Conservation (phyloP, 53 echinoderm and acorn worm species). For the Antedon mediterranea region DNA sequence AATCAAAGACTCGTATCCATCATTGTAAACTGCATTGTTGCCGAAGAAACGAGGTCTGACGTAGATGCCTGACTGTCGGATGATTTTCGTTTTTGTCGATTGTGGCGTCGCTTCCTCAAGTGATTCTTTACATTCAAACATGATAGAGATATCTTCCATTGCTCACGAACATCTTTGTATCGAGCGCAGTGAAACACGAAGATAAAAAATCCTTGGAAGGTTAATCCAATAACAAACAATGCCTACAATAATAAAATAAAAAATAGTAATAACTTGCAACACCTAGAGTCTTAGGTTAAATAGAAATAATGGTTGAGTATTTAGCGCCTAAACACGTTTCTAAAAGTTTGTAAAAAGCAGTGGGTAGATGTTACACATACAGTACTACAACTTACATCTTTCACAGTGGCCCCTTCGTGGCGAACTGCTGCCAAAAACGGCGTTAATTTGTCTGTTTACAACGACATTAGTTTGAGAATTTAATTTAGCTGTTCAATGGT, state of each 20-base stretch:
- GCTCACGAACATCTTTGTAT: constrained; percentile 47
- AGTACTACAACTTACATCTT: too few relatives aligned
- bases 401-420: too few relatives aligned
- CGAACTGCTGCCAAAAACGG: too few relatives aligned
- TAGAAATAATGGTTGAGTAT: too few relatives aligned
- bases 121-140: not conserved
- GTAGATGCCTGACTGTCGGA: not conserved
- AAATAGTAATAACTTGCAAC: too few relatives aligned
- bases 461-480: too few relatives aligned
- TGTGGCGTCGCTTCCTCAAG: not conserved
- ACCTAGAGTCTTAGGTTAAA: too few relatives aligned
- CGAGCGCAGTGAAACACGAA: constrained; percentile 75
- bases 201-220: constrained; percentile 90
- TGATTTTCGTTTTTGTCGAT: not conserved
- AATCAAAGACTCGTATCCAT: not conserved
- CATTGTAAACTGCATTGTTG: not conserved
- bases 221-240: constrained; percentile 59
- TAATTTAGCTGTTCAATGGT: too few relatives aligned
- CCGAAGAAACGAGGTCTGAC: not conserved
- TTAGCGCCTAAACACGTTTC: too few relatives aligned
- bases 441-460: too few relatives aligned
- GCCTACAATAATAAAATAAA: constrained; percentile 15
- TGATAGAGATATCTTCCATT: constrained; percentile 35
- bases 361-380: too few relatives aligned
- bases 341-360: too few relatives aligned